Conservation (phyloP, 2,113 vertebrate genomes). For the Dicentrarchus labrax region DNA sequence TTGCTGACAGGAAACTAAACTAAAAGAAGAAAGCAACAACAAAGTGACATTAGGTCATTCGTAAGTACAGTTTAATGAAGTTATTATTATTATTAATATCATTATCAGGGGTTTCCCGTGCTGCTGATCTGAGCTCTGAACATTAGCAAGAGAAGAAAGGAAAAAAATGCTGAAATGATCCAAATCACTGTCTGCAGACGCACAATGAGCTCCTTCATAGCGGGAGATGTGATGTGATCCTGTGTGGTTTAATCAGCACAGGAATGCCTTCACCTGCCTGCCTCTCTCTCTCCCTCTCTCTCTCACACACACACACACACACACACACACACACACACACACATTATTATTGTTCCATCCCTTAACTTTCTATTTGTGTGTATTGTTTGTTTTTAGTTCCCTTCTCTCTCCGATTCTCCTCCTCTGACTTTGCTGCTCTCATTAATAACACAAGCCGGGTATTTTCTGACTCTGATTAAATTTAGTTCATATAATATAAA, state of each 20-base stretch:
- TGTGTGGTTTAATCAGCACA: constrained; percentile 74
- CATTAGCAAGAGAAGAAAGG: not conserved
- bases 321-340: constrained; percentile 7
- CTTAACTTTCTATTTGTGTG: constrained; percentile 13
- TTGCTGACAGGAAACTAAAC: not conserved
- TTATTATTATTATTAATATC: not conserved
- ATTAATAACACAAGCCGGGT: constrained; percentile 13
- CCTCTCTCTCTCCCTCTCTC: not conserved
- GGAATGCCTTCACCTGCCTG: constrained; percentile 78
- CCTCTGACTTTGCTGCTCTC: constrained; percentile 18
- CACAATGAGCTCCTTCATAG: constrained; percentile 80
- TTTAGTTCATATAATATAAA: constrained; percentile 50
- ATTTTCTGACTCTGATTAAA: constrained; percentile 46
- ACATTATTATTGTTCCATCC: not conserved
- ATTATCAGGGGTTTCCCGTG: constrained; percentile 13
- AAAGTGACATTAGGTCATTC: not conserved
- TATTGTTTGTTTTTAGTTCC: constrained; percentile 1
- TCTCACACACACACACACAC: not conserved
- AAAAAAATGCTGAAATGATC: constrained; percentile 56
- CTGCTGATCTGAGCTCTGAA: constrained; percentile 16
- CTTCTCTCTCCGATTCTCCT: not conserved
- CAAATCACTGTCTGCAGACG: constrained; percentile 49
- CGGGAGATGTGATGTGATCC: constrained; percentile 73
- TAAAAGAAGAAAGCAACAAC: not conserved
- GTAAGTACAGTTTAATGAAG: not conserved